A percentile compares a stretch with the other conserved stretches of the same genome.
phyloP scores from a whole-genome alignment of 2,888 invertebrate species.

The Phragmatobia fuliginosa region DNA sequence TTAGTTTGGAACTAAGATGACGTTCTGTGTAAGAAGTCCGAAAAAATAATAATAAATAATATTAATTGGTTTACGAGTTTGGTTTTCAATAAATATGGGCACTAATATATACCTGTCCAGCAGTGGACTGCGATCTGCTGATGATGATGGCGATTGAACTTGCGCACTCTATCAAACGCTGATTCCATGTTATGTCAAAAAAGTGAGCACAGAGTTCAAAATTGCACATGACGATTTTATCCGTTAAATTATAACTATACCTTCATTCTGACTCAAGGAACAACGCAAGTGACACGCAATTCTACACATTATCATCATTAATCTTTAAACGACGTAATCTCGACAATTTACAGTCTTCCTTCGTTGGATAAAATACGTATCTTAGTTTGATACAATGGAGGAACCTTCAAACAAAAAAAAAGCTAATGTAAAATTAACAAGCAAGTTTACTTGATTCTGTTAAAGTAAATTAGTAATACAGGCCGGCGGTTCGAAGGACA shows the following conservation, averaged over 20 bases:
- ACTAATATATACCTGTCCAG: too few relatives aligned
- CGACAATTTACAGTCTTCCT: neutral
- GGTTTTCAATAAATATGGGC: too few relatives aligned
- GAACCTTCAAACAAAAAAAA: neutral
- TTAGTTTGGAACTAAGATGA: too few relatives aligned
- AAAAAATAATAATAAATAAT: too few relatives aligned
- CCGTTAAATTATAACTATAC: neutral
- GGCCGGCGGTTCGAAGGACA: too few relatives aligned
- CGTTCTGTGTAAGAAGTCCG: too few relatives aligned
- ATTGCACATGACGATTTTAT: neutral
- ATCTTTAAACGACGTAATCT: neutral
- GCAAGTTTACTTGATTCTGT: neutral
- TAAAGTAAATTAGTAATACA: neutral
- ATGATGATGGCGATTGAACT: too few relatives aligned
- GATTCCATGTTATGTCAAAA: too few relatives aligned
- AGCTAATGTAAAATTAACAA: neutral
- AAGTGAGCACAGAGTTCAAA: neutral
- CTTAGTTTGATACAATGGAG: neutral
- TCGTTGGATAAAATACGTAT: neutral
- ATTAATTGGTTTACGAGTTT: too few relatives aligned
- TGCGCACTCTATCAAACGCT: too few relatives aligned
- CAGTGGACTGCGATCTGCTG: too few relatives aligned
- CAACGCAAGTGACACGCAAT: conserved; percentile 1
- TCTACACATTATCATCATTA: neutral
- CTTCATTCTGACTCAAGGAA: neutral